These are phyloP conservation scores for Corydoras sp. DNA, from an alignment of 2,113 vertebrate genomes.

Conservation along the genomic window DNA sequence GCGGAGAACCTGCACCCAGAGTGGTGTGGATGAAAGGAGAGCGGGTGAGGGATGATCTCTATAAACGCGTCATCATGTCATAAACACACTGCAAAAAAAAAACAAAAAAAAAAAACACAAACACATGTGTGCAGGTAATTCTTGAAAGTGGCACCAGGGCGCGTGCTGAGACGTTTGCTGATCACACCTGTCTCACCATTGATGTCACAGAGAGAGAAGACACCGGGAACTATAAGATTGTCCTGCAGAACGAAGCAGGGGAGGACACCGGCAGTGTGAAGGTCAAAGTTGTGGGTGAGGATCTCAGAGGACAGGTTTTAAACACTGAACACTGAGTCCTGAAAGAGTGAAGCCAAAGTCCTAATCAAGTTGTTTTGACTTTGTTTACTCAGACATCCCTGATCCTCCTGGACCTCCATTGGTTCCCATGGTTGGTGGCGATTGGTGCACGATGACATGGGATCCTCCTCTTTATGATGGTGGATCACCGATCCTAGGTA, in stretches of 20 bases:
- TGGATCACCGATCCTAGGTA: conserved; percentile 87
- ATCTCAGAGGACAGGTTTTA: background rate
- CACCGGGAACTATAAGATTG: conserved; percentile 83
- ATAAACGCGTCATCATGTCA: background rate
- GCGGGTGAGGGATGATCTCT: conserved; percentile 66
- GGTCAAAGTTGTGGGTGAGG: conserved; percentile 95
- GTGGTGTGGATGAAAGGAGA: conserved; percentile 91
- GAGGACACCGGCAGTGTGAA: conserved; percentile 83
- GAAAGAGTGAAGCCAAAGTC: no score
- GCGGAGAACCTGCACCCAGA: conserved; percentile 86
- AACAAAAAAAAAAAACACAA: no score
- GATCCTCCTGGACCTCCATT: conserved; percentile 84
- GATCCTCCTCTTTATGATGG: conserved; percentile 88
- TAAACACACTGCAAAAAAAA: background rate
- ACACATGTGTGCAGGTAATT: conserved; percentile 68
- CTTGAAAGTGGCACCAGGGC: conserved; percentile 80
- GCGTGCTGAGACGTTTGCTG: conserved; percentile 79
- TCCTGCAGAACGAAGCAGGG: conserved; percentile 92
- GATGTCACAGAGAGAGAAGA: conserved; percentile 88
- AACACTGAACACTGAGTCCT: no score
- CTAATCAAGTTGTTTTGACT: background rate
- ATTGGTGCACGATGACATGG: conserved; percentile 95
- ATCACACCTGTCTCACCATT: conserved; percentile 89
- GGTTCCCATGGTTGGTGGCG: conserved; percentile 86
- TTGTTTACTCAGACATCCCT: conserved; percentile 75